Evolutionary conservation across 2,888 invertebrate species (phyloP), one percentile per base, ranked within the genome.

Genomic region (Cerceris ruficornis): DNA sequence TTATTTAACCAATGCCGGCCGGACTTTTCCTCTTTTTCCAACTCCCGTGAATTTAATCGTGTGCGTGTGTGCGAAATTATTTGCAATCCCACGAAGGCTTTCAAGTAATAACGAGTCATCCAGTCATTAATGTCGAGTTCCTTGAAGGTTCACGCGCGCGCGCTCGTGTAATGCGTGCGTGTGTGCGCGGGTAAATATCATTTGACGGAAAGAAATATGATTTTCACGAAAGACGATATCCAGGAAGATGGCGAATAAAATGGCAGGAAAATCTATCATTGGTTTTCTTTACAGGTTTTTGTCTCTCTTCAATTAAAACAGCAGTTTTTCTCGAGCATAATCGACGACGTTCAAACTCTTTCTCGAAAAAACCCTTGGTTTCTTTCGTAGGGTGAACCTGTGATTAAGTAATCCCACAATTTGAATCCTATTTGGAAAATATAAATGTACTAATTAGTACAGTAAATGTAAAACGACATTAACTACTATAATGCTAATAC

Each of bases 91-190:
- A 42, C 28, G 69, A 66, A 75, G 69, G 62, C 59, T 69, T 59
- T 54, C 65, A 52, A 55, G 60, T 54, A 68, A 43, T 58, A 59
- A 73, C 55, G 75, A 83, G 77, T 68, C 71, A 71, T 69, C 60
- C 54, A 67, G 55, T 75, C 70, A 66, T 80, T 77, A 83, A 72
- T 65, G 60, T 65, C 13, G 64, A 70, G 28, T 60, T 70, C 75
- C 80, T 83, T 77, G 77, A 72, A 75, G 78, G 66, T 80, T 75
- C 70, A 62, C 57, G 80, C 67, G 8, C 28, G 11, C 50, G 50
- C 42, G 43, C 14, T 17, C 54, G 54, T 61, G 50, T 73, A 67
- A 55, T 49, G 39, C 14, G 43, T 49, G 59, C 65, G 54, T 73
- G 69, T 73, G 74, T 41, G 72, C 71, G 74, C 66, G 69, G 62